Conservation (phyloP, 92 coral and sea anemone genomes). For the Phenganax subtilis region DNA sequence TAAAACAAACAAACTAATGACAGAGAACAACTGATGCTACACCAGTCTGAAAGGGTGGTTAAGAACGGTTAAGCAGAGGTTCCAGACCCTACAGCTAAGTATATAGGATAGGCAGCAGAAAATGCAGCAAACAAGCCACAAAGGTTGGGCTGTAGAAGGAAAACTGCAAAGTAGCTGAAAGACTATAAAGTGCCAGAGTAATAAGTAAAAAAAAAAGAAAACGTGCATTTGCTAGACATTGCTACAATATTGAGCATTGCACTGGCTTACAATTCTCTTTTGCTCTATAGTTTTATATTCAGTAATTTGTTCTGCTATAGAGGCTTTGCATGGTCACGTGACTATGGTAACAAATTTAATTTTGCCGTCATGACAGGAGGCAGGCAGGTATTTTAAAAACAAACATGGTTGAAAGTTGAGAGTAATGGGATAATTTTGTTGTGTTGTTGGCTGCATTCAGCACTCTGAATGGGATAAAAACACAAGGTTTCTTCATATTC, state of each 20-base stretch:
- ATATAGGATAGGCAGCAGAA: neutral
- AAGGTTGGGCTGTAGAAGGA: no score
- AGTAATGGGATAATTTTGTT: conserved; percentile 58
- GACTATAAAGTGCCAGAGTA: no score
- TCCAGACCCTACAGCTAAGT: neutral
- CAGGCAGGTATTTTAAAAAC: neutral
- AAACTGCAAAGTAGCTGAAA: no score
- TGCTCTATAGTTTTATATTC: no score
- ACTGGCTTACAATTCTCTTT: no score
- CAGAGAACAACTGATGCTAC: no score
- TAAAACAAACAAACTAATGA: neutral
- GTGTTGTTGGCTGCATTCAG: conserved; percentile 48
- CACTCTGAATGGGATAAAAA: conserved; percentile 49
- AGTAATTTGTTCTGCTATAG: neutral
- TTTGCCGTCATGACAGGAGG: conserved; percentile 9
- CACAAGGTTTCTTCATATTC: conserved; percentile 39
- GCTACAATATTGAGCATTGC: no score
- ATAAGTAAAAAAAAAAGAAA: no score
- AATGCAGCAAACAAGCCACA: neutral
- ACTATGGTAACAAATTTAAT: neutral
- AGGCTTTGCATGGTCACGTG: conserved; percentile 11
- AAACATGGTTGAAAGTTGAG: neutral
- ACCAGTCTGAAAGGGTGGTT: no score
- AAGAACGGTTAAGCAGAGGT: no score
- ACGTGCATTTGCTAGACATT: no score